Percentiles rank a stretch among this genome's conserved stretches.
Conservation (phyloP, 2,888 invertebrate species). For the Diplolepis rosae region DNA sequence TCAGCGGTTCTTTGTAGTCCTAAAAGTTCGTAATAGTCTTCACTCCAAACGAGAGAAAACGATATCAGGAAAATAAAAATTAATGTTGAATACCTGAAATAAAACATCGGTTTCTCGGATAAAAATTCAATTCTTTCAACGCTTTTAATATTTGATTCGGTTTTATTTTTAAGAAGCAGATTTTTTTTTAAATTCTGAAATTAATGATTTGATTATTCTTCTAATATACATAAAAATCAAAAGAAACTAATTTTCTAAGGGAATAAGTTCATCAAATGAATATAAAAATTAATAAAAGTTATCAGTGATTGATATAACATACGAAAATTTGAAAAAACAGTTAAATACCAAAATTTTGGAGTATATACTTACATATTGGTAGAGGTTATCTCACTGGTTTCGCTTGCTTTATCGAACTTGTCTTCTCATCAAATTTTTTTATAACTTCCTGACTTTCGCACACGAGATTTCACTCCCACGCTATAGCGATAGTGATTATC, state of each 20-base stretch:
- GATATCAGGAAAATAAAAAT: constrained; percentile 46
- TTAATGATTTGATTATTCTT: too few species aligned
- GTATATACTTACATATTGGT: neutral
- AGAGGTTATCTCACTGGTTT: neutral
- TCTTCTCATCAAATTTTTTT: neutral
- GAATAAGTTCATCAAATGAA: too few species aligned
- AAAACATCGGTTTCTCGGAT: too few species aligned
- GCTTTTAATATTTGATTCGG: neutral
- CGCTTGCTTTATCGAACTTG: neutral
- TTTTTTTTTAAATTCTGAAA: too few species aligned
- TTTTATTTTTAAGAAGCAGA: too few species aligned
- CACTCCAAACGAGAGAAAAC: constrained; percentile 49
- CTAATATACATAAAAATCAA: too few species aligned
- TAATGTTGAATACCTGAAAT: constrained; percentile 2
- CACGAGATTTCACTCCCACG: neutral
- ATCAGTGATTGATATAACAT: too few species aligned
- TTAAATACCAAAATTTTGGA: neutral
- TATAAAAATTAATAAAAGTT: too few species aligned
- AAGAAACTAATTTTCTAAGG: too few species aligned
- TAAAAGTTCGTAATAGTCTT: constrained; percentile 81
- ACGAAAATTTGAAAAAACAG: neutral
- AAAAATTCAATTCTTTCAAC: neutral
- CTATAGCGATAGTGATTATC: neutral
- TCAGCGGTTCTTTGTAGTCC: constrained; percentile 81
- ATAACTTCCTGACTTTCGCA: neutral